Conservation (phyloP, 2,888 invertebrate genomes). For the Lasioglossum morio region DNA sequence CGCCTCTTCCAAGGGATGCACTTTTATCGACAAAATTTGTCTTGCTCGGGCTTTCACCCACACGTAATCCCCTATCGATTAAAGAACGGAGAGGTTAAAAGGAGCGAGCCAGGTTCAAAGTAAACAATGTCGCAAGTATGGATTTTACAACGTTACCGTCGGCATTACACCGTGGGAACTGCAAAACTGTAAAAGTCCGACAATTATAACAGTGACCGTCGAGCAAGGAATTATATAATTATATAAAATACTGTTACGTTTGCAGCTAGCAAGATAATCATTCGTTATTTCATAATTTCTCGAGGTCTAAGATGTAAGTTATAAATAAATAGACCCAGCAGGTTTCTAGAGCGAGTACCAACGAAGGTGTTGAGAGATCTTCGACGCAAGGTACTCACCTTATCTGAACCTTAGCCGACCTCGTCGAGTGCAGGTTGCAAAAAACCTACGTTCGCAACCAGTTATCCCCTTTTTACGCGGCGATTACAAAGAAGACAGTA, state of each 20-base stretch:
- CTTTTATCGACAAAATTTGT: conserved; percentile 42
- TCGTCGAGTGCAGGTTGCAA: not conserved
- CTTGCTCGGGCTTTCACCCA: conserved; percentile 12
- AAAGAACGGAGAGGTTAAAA: not conserved
- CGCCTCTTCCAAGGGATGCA: conserved; percentile 19
- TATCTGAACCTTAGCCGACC: not conserved
- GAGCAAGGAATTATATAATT: no score
- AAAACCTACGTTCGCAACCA: conserved; percentile 3
- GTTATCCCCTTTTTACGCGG: conserved; percentile 6
- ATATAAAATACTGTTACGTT: not conserved
- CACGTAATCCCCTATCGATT: conserved; percentile 33
- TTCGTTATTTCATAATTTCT: not conserved
- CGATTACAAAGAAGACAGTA: conserved; percentile 54
- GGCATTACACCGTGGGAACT: no score
- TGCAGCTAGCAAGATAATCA: not conserved
- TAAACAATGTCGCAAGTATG: not conserved
- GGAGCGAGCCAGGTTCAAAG: not conserved
- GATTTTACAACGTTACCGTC: not conserved
- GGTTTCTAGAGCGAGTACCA: not conserved
- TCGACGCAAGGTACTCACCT: not conserved
- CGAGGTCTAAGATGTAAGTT: not conserved
- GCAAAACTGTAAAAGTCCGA: not conserved
- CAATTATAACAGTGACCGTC: no score
- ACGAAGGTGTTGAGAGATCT: not conserved
- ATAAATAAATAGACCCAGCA: not conserved